phyloP scores from a whole-genome alignment of 2,888 invertebrate genomes.

The Netelia inedita region DNA sequence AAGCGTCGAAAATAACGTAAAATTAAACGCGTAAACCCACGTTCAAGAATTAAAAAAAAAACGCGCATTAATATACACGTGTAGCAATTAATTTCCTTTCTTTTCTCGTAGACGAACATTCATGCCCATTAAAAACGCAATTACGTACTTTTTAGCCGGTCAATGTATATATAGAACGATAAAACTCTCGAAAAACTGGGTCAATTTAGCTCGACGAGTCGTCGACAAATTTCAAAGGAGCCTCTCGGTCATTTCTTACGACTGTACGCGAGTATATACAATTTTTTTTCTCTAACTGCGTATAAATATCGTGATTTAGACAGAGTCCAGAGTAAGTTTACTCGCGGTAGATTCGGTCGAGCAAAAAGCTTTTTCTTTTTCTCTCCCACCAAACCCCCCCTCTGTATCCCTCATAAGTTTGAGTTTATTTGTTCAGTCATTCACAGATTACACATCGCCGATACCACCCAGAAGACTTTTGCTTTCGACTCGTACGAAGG shows the following conservation, averaged over 20 bases:
- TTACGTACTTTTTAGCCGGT: no score
- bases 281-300: not conserved
- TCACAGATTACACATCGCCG: slow-evolving; percentile 10
- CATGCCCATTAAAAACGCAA: no score
- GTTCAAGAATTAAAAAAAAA: no score
- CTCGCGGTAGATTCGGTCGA: slow-evolving; percentile 35
- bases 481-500: slow-evolving; percentile 19
- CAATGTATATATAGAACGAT: not conserved
- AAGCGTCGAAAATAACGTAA: no score
- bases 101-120: no score
- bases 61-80: no score
- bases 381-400: not conserved
- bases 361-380: slow-evolving; percentile 20
- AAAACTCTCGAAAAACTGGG: not conserved
- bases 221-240: not conserved
- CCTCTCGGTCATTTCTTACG: not conserved
- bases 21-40: no score
- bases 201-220: not conserved
- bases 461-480: not conserved
- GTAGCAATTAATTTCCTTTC: no score
- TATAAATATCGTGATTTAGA: slow-evolving; percentile 4
- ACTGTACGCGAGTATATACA: not conserved
- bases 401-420: not conserved
- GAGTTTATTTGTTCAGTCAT: slow-evolving; percentile 41
- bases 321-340: slow-evolving; percentile 25